A percentile compares a stretch with the other conserved stretches of the same genome.
These are phyloP conservation scores for Pollimyrus isidori DNA, from an alignment of 2,113 vertebrate species.

Conservation along the genomic window DNA sequence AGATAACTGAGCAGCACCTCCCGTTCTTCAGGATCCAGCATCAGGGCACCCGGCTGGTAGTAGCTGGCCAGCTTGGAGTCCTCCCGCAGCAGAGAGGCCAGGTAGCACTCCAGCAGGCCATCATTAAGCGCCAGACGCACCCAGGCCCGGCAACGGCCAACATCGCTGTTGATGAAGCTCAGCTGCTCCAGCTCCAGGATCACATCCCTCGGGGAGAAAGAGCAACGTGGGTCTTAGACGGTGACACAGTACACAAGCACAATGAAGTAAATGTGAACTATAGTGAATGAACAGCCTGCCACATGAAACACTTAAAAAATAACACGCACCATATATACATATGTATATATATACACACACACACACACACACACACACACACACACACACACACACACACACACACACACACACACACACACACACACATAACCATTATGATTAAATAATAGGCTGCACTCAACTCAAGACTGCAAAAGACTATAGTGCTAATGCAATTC, in stretches of 20 bases:
- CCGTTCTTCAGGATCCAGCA: conserved; percentile 78
- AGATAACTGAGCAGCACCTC: conserved; percentile 89
- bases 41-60: conserved; percentile 76
- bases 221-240: not conserved
- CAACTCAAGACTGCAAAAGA: not conserved
- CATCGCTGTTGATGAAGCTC: conserved; percentile 76
- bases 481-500: not conserved
- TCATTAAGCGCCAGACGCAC: conserved; percentile 85
- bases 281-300: not conserved
- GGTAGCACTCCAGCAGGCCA: conserved; percentile 84
- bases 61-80: conserved; percentile 62
- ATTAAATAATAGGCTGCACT: too few relatives aligned
- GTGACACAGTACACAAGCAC: not conserved
- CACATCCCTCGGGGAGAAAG: conserved; percentile 62
- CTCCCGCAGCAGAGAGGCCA: conserved; percentile 76
- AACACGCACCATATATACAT: too few relatives aligned
- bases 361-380: too few relatives aligned
- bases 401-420: too few relatives aligned
- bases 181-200: conserved; percentile 77
- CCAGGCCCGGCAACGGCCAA: conserved; percentile 90
- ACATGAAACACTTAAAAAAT: not conserved
- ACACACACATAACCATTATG: too few relatives aligned
- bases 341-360: too few relatives aligned
- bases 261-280: not conserved
- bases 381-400: too few relatives aligned